Evolutionary conservation across 2,113 vertebrate genomes (phyloP).

Genomic region (Ptyas mucosa): DNA sequence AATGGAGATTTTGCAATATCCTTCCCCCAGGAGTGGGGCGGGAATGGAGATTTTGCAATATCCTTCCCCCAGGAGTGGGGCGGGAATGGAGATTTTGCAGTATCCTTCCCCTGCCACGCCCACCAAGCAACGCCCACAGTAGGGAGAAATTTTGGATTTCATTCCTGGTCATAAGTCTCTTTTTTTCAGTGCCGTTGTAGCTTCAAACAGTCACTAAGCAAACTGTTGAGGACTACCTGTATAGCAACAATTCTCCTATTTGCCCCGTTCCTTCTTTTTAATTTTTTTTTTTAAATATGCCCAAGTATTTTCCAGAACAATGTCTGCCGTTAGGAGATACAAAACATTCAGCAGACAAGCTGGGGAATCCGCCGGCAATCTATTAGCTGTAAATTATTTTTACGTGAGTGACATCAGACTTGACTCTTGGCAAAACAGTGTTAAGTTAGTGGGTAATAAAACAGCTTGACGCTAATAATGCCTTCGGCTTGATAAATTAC

Average conservation of each 20-base stretch:
- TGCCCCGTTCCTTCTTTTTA: neutral
- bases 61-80: too few relatives aligned
- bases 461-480: constrained; percentile 70
- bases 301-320: constrained; percentile 40
- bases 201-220: too few relatives aligned
- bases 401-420: constrained; percentile 66
- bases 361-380: constrained; percentile 49
- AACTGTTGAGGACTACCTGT: too few relatives aligned
- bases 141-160: too few relatives aligned
- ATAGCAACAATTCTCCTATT: neutral
- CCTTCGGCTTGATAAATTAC: constrained; percentile 66
- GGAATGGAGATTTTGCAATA: too few relatives aligned
- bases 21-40: too few relatives aligned
- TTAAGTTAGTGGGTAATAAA: constrained; percentile 67
- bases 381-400: constrained; percentile 64
- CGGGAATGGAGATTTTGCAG: too few relatives aligned
- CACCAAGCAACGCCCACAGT: too few relatives aligned
- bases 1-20: too few relatives aligned
- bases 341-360: constrained; percentile 48
- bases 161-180: too few relatives aligned
- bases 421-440: constrained; percentile 67
- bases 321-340: neutral
- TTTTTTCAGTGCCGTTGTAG: too few relatives aligned
- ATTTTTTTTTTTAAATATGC: constrained; percentile 16
- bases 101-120: too few relatives aligned